Evolutionary conservation across 2,888 invertebrate genomes (phyloP), one percentile per base, ranked within the genome.

Genomic region (Standfussiana lucernea): DNA sequence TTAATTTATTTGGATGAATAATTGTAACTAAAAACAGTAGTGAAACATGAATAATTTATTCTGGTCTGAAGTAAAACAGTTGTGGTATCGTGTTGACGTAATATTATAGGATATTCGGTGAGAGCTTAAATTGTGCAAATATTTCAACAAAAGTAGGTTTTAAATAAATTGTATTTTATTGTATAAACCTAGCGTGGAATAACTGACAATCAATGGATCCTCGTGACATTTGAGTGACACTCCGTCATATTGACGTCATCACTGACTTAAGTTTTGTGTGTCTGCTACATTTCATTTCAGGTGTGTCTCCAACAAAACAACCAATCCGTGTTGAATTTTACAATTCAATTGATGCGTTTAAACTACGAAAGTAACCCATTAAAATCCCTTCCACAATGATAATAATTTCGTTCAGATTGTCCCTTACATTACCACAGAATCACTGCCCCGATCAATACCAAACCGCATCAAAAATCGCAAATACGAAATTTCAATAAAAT

Each of bases 41-140:
- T 61, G 47, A 70, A 62, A 72, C 59, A 72, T 82, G 72, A 77
- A 82, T 82, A 64, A 84, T 86, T 84, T 79, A 84, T 76, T 72
- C 24, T 70, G 68, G 61, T 75, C 72, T 47, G 50, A 79, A 75
- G 67, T 50, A 77, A 82, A 87, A 75, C 79, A 70, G 71, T 74
- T 68, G 42, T 61, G 74, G 67, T 72, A 56, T 74, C n/a, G 21
- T 72, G 28, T 66, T 64, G 45, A 62, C 28, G 45, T 70, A 18
- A 35, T 66, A 42, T 65, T 71, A 37, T 65, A 24, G 47, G 37
- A 53, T 45, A 69, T 73, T 32, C 21, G 59, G 28, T 42, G 35
- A 66, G 53, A 71, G 40, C 42, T 59, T 56, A 18, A 71, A 74
- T 68, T 77, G 62, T 68, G n/a, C 24, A 68, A 82, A 73, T 59